Evolutionary conservation across 2,113 vertebrate genomes (phyloP), one percentile per base, ranked within the genome.

Genomic region (Myocastor coypus): DNA sequence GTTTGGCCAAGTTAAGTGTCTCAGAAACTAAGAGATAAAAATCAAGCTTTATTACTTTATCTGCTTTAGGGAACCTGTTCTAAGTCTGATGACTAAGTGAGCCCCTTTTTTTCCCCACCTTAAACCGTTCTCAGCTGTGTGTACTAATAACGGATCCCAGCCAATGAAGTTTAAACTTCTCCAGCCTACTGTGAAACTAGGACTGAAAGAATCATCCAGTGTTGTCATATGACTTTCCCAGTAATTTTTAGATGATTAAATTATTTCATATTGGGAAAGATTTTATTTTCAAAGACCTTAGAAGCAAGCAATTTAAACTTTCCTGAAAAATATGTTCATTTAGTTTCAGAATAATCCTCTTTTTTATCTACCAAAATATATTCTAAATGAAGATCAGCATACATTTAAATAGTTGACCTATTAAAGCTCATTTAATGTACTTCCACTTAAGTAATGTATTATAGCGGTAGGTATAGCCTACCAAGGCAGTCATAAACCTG

Each of bases 31-130:
- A 8, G 5, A 13, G 83, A 34, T 95, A 73, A 93, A 91, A 95
- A 92, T 69, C n/a, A 83, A 81, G 71, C 0, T 34, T 78, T 71
- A n/a, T 89, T 91, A 24, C 32, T 91, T 89, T 90, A 90, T 92
- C 7, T 95, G 22, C 40, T 94, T 46, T 75, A 13, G 28, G n/a
- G 22, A 71, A 63, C 26, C n/a, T 34, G 73, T 83, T 57, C 42
- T 57, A 77, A 42, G 26, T 91, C 22, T 83, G 10, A 50, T 89
- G 93, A 66, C 20, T 95, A 73, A 96, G 80, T 68, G 46, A 92
- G 20, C 28, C 17, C 52, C 52, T 85, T 91, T 83, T 61, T 63
- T 91, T 83, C 19, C 52, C 52, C 22, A 80, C 30, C 37, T 89
- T 88, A 87, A 55, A 64, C 1, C 61, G 8, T 75, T 94, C 91